A percentile compares a stretch with the other conserved stretches of the same genome.
Conservation (phyloP, 2,888 invertebrate species). For the Leptopilina drosophilae region DNA sequence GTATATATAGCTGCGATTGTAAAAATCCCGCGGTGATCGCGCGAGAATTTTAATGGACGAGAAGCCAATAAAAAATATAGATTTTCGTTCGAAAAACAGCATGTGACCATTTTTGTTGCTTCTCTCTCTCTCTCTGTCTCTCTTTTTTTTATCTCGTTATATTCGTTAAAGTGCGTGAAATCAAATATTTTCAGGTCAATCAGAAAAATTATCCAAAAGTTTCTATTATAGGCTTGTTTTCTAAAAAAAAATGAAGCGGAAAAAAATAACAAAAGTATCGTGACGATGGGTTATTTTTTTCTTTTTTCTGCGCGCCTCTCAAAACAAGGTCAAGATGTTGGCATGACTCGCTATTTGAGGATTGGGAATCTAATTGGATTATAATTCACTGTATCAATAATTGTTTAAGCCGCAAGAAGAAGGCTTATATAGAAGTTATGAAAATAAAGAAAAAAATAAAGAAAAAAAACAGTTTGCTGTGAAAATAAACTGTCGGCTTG, state of each 20-base stretch:
- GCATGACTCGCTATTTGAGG: slow-evolving; percentile 13
- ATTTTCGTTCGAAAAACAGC: slow-evolving; percentile 10
- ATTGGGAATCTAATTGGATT: slow-evolving; percentile 21
- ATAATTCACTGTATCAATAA: slow-evolving; percentile 1
- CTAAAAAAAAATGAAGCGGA: background rate
- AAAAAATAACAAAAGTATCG: background rate
- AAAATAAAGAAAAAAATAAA: background rate
- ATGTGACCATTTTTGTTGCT: slow-evolving; percentile 20
- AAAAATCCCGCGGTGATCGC: slow-evolving; percentile 36
- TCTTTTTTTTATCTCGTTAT: too few species aligned
- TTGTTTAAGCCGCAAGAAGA: background rate
- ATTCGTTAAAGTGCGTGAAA: slow-evolving; percentile 30
- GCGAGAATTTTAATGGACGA: slow-evolving; percentile 40
- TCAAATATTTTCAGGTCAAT: slow-evolving; percentile 35
- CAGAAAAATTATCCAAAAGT: slow-evolving; percentile 18
- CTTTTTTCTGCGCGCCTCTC: background rate
- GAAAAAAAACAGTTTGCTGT: background rate
- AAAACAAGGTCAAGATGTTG: slow-evolving; percentile 23
- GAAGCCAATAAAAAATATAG: slow-evolving; percentile 29
- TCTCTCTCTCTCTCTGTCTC: background rate
- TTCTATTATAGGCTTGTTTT: background rate
- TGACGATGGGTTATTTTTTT: background rate
- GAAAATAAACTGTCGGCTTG: background rate
- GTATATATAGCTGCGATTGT: slow-evolving; percentile 12
- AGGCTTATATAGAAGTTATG: too few species aligned